Evolutionary conservation across 1,140 invertebrate genomes (phyloP).

Genomic region (fruit fly (Drosophila melanogaster)): Release_6_plus_ISO1_MT NC_004354.4:12708001-12708500

Average conservation of each 20-base stretch:
- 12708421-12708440: slow-evolving; percentile 33
- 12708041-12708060: slow-evolving; percentile 88
- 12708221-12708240: not conserved
- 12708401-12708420: slow-evolving; percentile 91
- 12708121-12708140: slow-evolving; percentile 85
- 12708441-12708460: slow-evolving; percentile 20
- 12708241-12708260: slow-evolving; percentile 9
- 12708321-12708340: slow-evolving; percentile 94
- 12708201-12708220: not conserved
- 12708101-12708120: slow-evolving; percentile 90
- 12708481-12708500: slow-evolving; percentile 19
- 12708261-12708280: not conserved
- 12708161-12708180: slow-evolving; percentile 11
- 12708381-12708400: slow-evolving; percentile 96
- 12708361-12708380: slow-evolving; percentile 96
- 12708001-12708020: slow-evolving; percentile 1
- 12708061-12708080: slow-evolving; percentile 93
- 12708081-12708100: slow-evolving; percentile 92
- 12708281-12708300: slow-evolving; percentile 39
- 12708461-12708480: slow-evolving; percentile 28
- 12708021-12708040: not conserved
- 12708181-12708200: not conserved
- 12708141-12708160: slow-evolving; percentile 18
- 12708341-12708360: slow-evolving; percentile 96
- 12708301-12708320: slow-evolving; percentile 87